Base-by-base conservation (phyloP, 2,888 invertebrate species). In the Hylaea fasciaria region DNA sequence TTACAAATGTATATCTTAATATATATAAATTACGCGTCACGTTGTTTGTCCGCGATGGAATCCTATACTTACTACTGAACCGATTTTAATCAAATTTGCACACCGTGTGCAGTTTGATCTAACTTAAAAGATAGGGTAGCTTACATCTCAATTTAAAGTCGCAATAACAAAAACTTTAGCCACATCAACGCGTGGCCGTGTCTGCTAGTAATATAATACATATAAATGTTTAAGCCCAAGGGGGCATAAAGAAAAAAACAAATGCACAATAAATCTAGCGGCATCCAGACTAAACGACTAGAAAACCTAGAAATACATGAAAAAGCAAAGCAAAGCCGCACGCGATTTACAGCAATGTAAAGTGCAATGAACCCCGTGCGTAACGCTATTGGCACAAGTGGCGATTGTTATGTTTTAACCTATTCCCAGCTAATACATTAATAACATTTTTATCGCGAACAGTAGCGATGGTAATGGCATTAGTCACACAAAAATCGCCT, bases 311-410 rank as follows among this genome's bases (percentile, higher is more conserved):
- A 45, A n/a, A 50, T 11, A 12, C 16, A 45, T 8, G 12, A 41
- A 43, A 52, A 37, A 37, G 14, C 16, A 17, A 39, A 32, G 32
- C 43, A 11, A 12, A 28, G 29, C 28, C 37, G 39, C 45, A 56
- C 49, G 50, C 22, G 29, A 40, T 5, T n/a, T 12, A 46, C 14
- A 45, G 35, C 49, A 9, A 43, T 52, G 32, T 17, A 5, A 22
- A 62, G 73, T 64, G 57, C 70, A 71, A 55, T 65, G 65, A 62
- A 70, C 52, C 40, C 50, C 29, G n/a, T 14, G 40, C 47, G 28
- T 48, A 50, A 60, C 16, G 49, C 45, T 65, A 67, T 74, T 74
- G 67, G 74, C 67, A 72, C 68, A 74, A 72, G 63, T 72, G 71
- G 47, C 59, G 14, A 14, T 44, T 51, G 55, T 62, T 52, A 40